Evolutionary conservation across 2,797 vertebrate genomes (phyloP).

Genomic region (Channallabes apus): DNA sequence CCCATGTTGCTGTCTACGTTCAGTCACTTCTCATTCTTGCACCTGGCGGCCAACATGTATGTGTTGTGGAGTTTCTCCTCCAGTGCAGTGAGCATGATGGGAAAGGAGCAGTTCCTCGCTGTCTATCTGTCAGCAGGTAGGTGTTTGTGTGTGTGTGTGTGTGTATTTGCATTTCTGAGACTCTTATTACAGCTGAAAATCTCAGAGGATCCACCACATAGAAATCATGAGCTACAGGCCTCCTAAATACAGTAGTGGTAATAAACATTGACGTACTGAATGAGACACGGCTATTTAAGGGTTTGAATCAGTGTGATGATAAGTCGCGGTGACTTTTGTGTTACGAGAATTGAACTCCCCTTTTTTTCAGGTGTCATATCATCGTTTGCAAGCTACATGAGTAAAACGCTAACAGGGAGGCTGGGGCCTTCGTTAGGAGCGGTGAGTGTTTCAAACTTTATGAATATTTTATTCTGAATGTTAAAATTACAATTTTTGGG

Average conservation of each 20-base stretch:
- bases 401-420: slow-evolving; percentile 82
- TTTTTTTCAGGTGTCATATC: slow-evolving; percentile 83
- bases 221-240: background rate
- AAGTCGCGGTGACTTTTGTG: background rate
- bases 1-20: slow-evolving; percentile 93
- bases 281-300: background rate
- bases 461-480: background rate
- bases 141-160: background rate
- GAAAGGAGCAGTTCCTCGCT: slow-evolving; percentile 91
- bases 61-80: slow-evolving; percentile 95
- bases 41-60: slow-evolving; percentile 96
- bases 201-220: background rate
- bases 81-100: slow-evolving; percentile 87
- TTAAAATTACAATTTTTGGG: background rate
- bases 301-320: background rate
- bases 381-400: slow-evolving; percentile 82
- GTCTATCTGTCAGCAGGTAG: slow-evolving; percentile 93
- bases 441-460: slow-evolving; percentile 71
- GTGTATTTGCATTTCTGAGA: background rate
- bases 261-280: background rate
- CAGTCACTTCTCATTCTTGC: slow-evolving; percentile 91
- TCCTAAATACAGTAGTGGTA: background rate
- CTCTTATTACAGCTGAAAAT: background rate
- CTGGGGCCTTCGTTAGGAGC: slow-evolving; percentile 91
- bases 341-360: background rate